Base-by-base conservation (phyloP, 2,113 vertebrate genomes). In the Maccullochella peelii region DNA sequence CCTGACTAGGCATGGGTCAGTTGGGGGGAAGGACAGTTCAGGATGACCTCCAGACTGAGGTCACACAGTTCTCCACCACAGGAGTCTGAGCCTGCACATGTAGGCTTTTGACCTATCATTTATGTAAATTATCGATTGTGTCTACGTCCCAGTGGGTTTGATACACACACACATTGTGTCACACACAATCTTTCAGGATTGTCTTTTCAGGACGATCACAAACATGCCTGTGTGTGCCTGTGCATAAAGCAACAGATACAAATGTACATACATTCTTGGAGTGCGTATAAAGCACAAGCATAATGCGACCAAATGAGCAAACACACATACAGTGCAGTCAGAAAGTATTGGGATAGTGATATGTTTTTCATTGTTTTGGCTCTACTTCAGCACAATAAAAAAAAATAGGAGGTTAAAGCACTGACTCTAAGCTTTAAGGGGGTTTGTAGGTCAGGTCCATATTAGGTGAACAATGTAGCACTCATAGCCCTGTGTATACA, bases 1-100 rank as follows among this genome's bases (percentile, higher is more conserved):
- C 96, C 91, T 99, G 98, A 98, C 95, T 96, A 95, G 95, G 67
- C 70, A 76, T 89, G 94, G 92, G 91, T 77, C 91, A 91, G 80
- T 73, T 80, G 79, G 87, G 42, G 38, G 33, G 50, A 25, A 80
- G 27, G 0, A 42, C 73, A 5, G 91, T 88, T 50, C 94, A 95
- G 0, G 94, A 96, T 0, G 95, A 92, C 77, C 83, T 86, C 11
- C 85, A 84, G 68, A 92, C 90, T 21, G 91, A 93, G 36, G 83
- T 86, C 76, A 93, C 92, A 5, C 91, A 91, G 61, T 44, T 89
- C 69, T 88, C 86, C 70, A 93, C 86, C 72, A 90, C 93, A 50
- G 91, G 86, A 74, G 83, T 92, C 61, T 91, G 87, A 92, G 70
- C 54, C 49, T 12, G 38, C 25, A 57, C 77, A 33, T 33, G 65